Percentiles rank a stretch among this genome's conserved stretches.
Conservation (phyloP, 1,140 invertebrate species). For the Hyles euphorbiae region DNA sequence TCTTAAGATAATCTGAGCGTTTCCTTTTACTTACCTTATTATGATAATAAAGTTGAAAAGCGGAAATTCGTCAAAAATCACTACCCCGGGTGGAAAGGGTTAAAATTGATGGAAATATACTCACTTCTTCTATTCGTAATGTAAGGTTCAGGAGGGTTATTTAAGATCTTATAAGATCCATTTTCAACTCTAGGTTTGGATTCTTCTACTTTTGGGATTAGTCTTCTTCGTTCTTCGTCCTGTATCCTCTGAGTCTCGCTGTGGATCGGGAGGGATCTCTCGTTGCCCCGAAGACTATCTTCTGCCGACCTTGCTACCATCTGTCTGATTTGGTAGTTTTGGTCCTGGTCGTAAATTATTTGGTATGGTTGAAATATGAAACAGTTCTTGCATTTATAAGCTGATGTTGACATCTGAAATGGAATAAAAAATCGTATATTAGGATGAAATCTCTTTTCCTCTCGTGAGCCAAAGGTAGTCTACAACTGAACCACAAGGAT, state of each 20-base stretch:
- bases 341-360: background rate
- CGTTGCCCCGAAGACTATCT: background rate
- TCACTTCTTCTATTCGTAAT: slow-evolving; percentile 1
- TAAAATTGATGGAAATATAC: too few species aligned
- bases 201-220: too few species aligned
- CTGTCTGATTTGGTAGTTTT: background rate
- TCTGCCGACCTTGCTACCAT: background rate
- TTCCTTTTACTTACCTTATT: too few species aligned
- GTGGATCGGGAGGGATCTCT: background rate
- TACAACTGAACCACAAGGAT: too few species aligned
- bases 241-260: slow-evolving; percentile 1
- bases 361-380: too few species aligned
- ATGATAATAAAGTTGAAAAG: too few species aligned
- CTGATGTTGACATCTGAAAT: slow-evolving; percentile 13
- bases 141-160: slow-evolving; percentile 33
- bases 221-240: slow-evolving; percentile 1
- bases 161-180: slow-evolving; percentile 44
- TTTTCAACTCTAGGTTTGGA: slow-evolving; percentile 10
- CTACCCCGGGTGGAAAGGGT: too few species aligned
- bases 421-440: background rate
- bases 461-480: background rate
- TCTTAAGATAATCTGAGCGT: too few species aligned
- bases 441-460: background rate
- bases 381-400: slow-evolving; percentile 11
- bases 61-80: too few species aligned